A percentile compares a stretch with the other conserved stretches of the same genome.
Evolutionary conservation across 2,113 vertebrate genomes (phyloP).

Genomic region (Silurus meridionalis): DNA sequence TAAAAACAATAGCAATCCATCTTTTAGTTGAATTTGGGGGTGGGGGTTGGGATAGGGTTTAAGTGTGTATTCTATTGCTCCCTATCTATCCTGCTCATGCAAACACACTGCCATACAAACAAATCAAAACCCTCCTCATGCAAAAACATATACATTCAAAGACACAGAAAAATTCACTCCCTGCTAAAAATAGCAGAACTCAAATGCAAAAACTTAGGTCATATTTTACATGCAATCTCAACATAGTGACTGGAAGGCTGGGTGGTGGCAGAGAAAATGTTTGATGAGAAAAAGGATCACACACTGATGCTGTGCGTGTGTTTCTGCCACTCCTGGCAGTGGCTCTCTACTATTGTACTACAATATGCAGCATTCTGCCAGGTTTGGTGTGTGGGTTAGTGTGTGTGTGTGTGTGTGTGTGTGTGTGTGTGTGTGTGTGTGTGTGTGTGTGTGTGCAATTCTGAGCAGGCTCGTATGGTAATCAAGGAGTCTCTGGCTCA

Average conservation of each 20-base stretch:
- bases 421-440: not conserved
- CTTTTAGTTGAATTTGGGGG: conserved; percentile 18
- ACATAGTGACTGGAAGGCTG: conserved; percentile 37
- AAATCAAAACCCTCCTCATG: conserved; percentile 7
- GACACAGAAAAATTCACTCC: not conserved
- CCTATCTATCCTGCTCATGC: conserved; percentile 16
- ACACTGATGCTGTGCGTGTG: conserved; percentile 5
- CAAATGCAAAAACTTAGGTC: conserved; percentile 15
- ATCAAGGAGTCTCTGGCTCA: conserved; percentile 30
- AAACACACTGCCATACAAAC: conserved; percentile 23
- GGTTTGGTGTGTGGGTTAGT: not conserved
- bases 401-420: conserved; percentile 7
- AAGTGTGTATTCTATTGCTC: not conserved
- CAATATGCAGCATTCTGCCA: conserved; percentile 36
- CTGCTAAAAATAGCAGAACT: conserved; percentile 16
- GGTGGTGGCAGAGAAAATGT: conserved; percentile 12
- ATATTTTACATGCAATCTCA: conserved; percentile 35
- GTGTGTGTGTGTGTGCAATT: conserved; percentile 21
- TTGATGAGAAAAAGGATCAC: conserved; percentile 42
- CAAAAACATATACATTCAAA: conserved; percentile 18
- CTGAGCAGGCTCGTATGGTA: conserved; percentile 21
- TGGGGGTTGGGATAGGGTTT: not conserved
- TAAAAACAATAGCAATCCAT: conserved; percentile 33
- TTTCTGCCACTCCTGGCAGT: not conserved
- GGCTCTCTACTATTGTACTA: conserved; percentile 32